These are phyloP conservation scores for Philypnodon macrostomus DNA, from an alignment of 2,797 vertebrate species.

Conservation along the genomic window DNA sequence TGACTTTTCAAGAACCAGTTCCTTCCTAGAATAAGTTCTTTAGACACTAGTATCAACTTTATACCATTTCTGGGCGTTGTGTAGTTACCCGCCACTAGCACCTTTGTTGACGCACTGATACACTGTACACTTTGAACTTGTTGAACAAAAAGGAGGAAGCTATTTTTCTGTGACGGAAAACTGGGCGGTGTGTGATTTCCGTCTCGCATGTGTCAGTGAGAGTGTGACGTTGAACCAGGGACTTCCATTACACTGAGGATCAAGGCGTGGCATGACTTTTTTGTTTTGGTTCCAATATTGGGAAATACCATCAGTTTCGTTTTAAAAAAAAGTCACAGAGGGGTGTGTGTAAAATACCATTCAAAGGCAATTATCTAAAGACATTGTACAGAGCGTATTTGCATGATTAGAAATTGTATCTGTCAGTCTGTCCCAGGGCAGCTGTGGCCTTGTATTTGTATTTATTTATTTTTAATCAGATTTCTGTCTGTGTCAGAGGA, in stretches of 20 bases:
- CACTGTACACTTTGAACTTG: conserved; percentile 30
- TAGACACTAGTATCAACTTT: conserved; percentile 2
- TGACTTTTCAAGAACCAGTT: background rate
- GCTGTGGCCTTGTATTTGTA: too few species aligned
- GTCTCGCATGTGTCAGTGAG: conserved; percentile 54
- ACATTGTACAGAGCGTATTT: background rate
- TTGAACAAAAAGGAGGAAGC: conserved; percentile 67
- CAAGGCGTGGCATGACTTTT: background rate
- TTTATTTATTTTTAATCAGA: conserved; percentile 18
- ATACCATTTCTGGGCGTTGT: conserved; percentile 11
- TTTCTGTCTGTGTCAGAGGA: conserved; percentile 22
- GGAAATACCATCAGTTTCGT: conserved; percentile 3
- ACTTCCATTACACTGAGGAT: conserved; percentile 50
- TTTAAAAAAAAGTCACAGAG: conserved; percentile 1
- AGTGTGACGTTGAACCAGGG: conserved; percentile 52
- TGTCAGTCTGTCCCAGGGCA: background rate
- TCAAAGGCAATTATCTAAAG: background rate
- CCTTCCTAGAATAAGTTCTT: background rate
- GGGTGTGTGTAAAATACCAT: background rate
- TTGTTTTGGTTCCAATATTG: background rate
- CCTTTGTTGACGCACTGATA: conserved; percentile 30
- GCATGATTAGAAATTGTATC: too few species aligned
- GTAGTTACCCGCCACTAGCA: conserved; percentile 18
- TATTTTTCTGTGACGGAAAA: conserved; percentile 65
- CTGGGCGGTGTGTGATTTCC: conserved; percentile 60